Evolutionary conservation across 2,797 vertebrate genomes (phyloP).

Genomic region (Lithobates sylvaticus): DNA sequence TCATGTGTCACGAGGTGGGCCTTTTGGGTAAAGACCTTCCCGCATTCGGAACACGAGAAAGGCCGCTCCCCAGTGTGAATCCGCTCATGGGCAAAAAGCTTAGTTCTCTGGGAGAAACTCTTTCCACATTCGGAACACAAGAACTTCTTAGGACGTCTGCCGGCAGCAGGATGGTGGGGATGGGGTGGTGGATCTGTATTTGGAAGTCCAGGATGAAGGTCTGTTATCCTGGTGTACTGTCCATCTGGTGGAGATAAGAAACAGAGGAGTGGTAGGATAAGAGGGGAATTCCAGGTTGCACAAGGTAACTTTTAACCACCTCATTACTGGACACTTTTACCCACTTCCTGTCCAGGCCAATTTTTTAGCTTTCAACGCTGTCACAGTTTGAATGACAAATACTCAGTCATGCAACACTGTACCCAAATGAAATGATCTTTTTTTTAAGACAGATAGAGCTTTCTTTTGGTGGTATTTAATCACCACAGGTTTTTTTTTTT

Average conservation of each 20-base stretch:
- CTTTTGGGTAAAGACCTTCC: background rate
- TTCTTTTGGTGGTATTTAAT: too few relatives aligned
- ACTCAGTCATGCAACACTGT: too few relatives aligned
- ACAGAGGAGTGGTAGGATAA: background rate
- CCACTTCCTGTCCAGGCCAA: too few relatives aligned
- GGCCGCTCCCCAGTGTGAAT: slow-evolving; percentile 17
- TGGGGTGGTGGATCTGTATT: background rate
- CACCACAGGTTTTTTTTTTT: too few relatives aligned
- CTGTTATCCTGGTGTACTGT: background rate
- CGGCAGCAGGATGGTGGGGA: background rate
- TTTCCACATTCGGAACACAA: slow-evolving; percentile 3
- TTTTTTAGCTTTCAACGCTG: too few relatives aligned
- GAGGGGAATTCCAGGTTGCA: background rate
- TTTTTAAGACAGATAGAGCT: too few relatives aligned
- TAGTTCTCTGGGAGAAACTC: background rate
- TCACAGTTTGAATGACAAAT: too few relatives aligned
- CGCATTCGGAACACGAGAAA: background rate
- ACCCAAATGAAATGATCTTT: too few relatives aligned
- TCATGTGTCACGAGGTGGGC: background rate
- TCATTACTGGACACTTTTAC: too few relatives aligned
- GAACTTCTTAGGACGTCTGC: background rate
- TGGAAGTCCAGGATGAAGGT: too few relatives aligned
- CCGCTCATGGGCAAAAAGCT: background rate
- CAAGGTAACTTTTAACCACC: too few relatives aligned
- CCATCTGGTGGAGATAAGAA: background rate